Percentiles rank a stretch among this genome's conserved stretches.
phyloP scores from a whole-genome alignment of 2,797 vertebrate genomes.

The Propithecus deckenii region DNA sequence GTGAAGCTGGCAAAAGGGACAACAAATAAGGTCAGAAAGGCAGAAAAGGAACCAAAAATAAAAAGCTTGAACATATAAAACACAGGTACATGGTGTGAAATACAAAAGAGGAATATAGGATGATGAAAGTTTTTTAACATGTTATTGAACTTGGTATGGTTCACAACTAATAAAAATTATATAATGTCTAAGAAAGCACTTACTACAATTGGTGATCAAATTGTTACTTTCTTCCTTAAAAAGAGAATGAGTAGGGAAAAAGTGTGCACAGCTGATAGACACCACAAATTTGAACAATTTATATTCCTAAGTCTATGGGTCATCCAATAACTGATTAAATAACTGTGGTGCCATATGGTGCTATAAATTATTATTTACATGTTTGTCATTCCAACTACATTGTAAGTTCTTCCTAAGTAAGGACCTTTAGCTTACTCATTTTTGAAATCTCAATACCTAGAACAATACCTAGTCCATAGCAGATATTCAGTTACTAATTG shows the following conservation, averaged over 20 bases:
- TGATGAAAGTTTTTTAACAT: not conserved
- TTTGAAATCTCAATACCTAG: not conserved
- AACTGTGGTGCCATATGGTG: not conserved
- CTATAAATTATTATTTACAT: conserved; percentile 37
- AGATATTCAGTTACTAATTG: not conserved
- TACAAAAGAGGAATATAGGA: not conserved
- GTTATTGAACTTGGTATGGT: not conserved
- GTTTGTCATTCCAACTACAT: not conserved
- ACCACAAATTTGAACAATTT: not conserved
- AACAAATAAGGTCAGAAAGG: not conserved
- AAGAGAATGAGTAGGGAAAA: not conserved
- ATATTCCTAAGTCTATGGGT: not conserved
- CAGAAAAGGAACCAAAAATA: not conserved
- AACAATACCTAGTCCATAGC: not conserved
- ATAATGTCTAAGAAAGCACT: not conserved
- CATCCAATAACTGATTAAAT: conserved; percentile 36
- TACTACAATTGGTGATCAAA: not conserved
- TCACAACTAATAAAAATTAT: conserved; percentile 50
- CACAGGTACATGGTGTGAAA: not conserved
- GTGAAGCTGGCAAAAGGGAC: not conserved
- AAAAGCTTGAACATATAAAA: not conserved
- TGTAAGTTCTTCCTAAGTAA: not conserved
- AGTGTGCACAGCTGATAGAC: not conserved
- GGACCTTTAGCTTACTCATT: conserved; percentile 1
- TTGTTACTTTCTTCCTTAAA: conserved; percentile 10